Conservation (phyloP, 2,797 vertebrate genomes). For the Capromys pilorides region DNA sequence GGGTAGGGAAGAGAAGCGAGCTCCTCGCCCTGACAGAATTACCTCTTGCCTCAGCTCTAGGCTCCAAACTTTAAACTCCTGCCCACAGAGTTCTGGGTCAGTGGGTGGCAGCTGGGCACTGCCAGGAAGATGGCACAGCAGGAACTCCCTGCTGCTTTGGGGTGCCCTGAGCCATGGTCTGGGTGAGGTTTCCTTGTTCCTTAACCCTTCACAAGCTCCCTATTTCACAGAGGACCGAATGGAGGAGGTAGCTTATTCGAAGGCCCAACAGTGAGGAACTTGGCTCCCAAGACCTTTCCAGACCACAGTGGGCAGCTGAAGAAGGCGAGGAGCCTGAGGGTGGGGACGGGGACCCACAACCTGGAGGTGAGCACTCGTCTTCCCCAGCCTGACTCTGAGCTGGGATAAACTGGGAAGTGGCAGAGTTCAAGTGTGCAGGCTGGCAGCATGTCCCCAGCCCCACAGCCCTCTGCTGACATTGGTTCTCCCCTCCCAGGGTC, state of each 20-base stretch:
- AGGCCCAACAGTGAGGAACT: background rate
- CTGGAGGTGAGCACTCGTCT: background rate
- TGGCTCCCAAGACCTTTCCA: background rate
- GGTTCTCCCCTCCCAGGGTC: background rate
- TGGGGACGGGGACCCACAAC: background rate
- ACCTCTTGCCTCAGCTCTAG: constrained; percentile 1
- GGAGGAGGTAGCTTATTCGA: background rate
- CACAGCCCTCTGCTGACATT: background rate
- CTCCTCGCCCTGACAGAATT: background rate
- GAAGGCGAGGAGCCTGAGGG: background rate
- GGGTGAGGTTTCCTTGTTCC: background rate
- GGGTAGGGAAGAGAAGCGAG: background rate
- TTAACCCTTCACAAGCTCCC: constrained; percentile 36
- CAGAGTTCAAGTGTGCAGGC: background rate
- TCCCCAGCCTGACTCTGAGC: background rate
- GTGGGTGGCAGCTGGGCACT: background rate
- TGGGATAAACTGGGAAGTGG: background rate
- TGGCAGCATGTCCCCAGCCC: background rate
- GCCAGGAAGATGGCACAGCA: background rate
- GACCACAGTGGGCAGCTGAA: background rate
- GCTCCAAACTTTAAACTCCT: background rate
- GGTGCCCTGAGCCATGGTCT: background rate
- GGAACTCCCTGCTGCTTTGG: background rate
- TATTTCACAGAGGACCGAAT: constrained; percentile 53
- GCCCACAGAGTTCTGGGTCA: background rate